Evolutionary conservation across 2,888 invertebrate species (phyloP), one percentile per base, ranked within the genome.

Genomic region (Cynaeus angustus): DNA sequence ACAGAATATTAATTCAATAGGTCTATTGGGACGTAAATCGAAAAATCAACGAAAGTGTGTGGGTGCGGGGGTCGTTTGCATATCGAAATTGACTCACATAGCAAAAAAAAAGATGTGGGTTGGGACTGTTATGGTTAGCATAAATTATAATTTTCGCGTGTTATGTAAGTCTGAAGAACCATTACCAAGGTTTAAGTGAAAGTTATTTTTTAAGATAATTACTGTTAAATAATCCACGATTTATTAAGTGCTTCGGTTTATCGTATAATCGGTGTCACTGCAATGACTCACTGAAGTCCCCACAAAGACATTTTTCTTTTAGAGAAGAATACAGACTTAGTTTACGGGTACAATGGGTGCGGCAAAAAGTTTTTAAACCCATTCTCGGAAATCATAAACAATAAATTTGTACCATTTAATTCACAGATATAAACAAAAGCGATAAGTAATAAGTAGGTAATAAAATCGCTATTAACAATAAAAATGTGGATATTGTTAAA

Each of bases 111-210:
- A 2, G 21, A 13, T 33, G 53, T 30, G 53, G 30, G 53, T 12
- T 50, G 50, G 50, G n/a, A n/a, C n/a, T n/a, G n/a, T n/a, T n/a
- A n/a, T n/a, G n/a, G 12, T 50, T 53, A 33, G 53, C 53, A 50
- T 50, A 53, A 30, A 53, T 53, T 37, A 55, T 10, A 21, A 26
- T 10, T 50, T 50, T 50, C 21, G n/a, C 26, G 28, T 33, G 53
- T 53, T 33, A 53, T 33, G 14, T 37, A 53, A 53, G 37, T 2
- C 4, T 53, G 28, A 30, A 8, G n/a, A 4, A 55, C n/a, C 38
- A 56, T 56, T 56, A 41, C 43, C 56, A 56, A 56, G 56, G 56
- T 56, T 56, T 6, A 1, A 21, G 56, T 56, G 56, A 56, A 56
- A 56, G 56, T 56, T 41, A 21, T 56, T 41, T 38, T 53, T 53